Conservation (phyloP, 2,113 vertebrate genomes). For the Varanus salvator region DNA sequence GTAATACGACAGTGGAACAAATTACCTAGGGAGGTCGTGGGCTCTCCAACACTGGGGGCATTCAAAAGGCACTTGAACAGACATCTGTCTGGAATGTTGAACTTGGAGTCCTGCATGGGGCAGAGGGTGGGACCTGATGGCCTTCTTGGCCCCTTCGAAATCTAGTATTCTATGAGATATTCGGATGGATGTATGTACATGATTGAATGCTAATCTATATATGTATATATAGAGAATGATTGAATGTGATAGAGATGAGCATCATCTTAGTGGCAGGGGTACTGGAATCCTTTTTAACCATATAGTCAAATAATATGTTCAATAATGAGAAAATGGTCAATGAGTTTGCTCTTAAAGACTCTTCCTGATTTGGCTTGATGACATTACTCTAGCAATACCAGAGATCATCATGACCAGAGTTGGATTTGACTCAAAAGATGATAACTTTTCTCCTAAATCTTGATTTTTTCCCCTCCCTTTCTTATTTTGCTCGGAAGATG, state of each 20-base stretch:
- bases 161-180: too few relatives aligned
- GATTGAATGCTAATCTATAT: slow-evolving; percentile 5
- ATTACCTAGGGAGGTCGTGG: too few relatives aligned
- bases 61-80: too few relatives aligned
- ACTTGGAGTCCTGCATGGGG: too few relatives aligned
- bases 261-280: slow-evolving; percentile 41
- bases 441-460: background rate
- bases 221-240: too few relatives aligned
- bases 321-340: slow-evolving; percentile 58
- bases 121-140: too few relatives aligned
- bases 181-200: background rate
- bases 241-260: background rate
- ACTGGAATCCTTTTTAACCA: slow-evolving; percentile 41
- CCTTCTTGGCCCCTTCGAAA: too few relatives aligned
- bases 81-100: too few relatives aligned
- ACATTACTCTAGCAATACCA: slow-evolving; percentile 48
- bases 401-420: slow-evolving; percentile 19
- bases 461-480: background rate
- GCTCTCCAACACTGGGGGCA: too few relatives aligned
- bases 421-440: background rate
- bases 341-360: slow-evolving; percentile 37
- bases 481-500: slow-evolving; percentile 82
- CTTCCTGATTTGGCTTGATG: slow-evolving; percentile 19
- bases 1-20: too few relatives aligned
- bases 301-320: slow-evolving; percentile 57